A percentile compares a stretch with the other conserved stretches of the same genome.
Evolutionary conservation across 2,888 invertebrate genomes (phyloP).

Genomic region (Protula sp.): DNA sequence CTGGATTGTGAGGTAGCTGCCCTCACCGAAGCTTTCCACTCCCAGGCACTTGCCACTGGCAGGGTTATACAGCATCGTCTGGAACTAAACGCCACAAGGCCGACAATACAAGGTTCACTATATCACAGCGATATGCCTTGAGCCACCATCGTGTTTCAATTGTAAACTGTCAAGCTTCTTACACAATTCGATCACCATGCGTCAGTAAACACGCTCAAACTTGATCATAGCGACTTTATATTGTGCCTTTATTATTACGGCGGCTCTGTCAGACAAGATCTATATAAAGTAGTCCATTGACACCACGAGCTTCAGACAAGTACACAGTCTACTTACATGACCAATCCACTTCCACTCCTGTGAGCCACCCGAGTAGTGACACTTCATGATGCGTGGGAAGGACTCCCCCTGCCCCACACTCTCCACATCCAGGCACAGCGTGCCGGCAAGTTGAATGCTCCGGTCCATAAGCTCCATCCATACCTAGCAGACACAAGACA

Average conservation of each 20-base stretch:
- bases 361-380: slow-evolving; percentile 83
- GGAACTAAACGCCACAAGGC: not conserved
- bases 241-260: too few relatives aligned
- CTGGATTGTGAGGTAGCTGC: slow-evolving; percentile 30
- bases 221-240: too few relatives aligned
- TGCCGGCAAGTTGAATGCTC: slow-evolving; percentile 76
- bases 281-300: too few relatives aligned
- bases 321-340: slow-evolving; percentile 57
- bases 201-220: too few relatives aligned
- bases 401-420: slow-evolving; percentile 58
- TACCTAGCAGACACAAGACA: slow-evolving; percentile 57
- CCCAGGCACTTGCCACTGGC: slow-evolving; percentile 39
- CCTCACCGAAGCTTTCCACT: slow-evolving; percentile 20
- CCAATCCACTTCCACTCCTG: slow-evolving; percentile 87
- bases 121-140: too few relatives aligned
- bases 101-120: not conserved
- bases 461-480: slow-evolving; percentile 80
- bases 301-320: too few relatives aligned
- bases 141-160: too few relatives aligned
- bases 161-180: too few relatives aligned
- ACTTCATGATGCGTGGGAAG: slow-evolving; percentile 75
- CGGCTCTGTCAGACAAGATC: too few relatives aligned
- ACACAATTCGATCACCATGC: too few relatives aligned
- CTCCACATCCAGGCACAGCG: slow-evolving; percentile 71
- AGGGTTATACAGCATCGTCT: slow-evolving; percentile 32